These are phyloP conservation scores for Druon quercuslanigerum DNA, from an alignment of 1,140 invertebrate species.

Conservation along the genomic window DNA sequence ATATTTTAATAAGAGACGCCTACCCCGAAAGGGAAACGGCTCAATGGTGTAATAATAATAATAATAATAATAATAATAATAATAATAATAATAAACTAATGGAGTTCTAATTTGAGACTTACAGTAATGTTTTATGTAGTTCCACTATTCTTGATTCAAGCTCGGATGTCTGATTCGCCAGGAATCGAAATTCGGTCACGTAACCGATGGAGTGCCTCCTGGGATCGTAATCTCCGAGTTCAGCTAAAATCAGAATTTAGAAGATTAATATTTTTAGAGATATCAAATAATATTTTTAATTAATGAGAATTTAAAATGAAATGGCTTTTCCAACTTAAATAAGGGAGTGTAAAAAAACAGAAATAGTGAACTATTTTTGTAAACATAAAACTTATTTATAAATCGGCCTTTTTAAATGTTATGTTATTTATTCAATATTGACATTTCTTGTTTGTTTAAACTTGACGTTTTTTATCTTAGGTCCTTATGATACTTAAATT, in stretches of 20 bases:
- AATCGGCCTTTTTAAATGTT: too few species aligned
- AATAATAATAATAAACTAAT: too few species aligned
- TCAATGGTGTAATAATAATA: too few species aligned
- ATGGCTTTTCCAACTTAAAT: constrained; percentile 35
- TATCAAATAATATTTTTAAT: too few species aligned
- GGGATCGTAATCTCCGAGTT: constrained; percentile 97
- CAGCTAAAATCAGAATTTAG: constrained; percentile 82
- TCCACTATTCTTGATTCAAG: constrained; percentile 92
- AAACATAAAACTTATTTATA: constrained; percentile 45
- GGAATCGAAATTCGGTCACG: constrained; percentile 97
- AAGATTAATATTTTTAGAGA: not conserved
- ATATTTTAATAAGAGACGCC: constrained; percentile 23
- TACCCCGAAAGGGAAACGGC: too few species aligned
- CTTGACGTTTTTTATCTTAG: too few species aligned
- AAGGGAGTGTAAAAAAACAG: not conserved
- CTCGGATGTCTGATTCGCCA: constrained; percentile 94
- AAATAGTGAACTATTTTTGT: constrained; percentile 39
- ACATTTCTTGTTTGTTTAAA: too few species aligned
- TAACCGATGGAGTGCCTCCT: constrained; percentile 92
- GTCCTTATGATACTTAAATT: too few species aligned
- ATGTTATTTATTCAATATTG: too few species aligned
- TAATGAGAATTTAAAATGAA: too few species aligned
- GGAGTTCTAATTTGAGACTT: constrained; percentile 68
- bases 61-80: too few species aligned
- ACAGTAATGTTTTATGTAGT: constrained; percentile 90